Conservation (phyloP, 2,113 vertebrate genomes). For the Nansenia antarctica region DNA sequence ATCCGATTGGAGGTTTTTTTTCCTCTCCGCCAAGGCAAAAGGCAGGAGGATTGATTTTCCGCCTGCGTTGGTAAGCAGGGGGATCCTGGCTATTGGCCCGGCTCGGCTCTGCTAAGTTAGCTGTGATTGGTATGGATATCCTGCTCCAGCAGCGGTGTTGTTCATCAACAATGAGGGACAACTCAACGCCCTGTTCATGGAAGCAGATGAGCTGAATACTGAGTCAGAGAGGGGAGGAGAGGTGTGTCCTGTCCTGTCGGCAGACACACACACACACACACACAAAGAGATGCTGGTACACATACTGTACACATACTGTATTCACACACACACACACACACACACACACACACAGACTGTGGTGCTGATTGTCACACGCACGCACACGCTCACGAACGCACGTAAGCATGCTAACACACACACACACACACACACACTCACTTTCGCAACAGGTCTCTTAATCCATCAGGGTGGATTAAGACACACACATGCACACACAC, state of each 20-base stretch:
- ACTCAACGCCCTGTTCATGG: not conserved
- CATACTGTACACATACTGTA: not conserved
- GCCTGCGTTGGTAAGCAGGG: not conserved
- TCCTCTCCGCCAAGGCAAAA: conserved; percentile 11
- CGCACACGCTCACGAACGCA: no score
- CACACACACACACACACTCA: no score
- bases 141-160: not conserved
- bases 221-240: not conserved
- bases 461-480: no score
- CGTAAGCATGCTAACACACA: no score
- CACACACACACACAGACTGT: not conserved
- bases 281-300: not conserved
- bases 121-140: conserved; percentile 45
- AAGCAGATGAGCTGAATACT: not conserved
- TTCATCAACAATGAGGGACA: not conserved
- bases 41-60: conserved; percentile 23
- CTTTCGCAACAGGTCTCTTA: not conserved
- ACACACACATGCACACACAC: no score
- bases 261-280: not conserved
- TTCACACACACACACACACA: conserved; percentile 10
- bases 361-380: not conserved
- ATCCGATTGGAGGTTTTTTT: not conserved
- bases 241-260: not conserved
- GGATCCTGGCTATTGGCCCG: not conserved
- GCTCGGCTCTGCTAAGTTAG: not conserved